Conservation (phyloP, 2,113 vertebrate species). For the Myiozetetes cayanensis region DNA sequence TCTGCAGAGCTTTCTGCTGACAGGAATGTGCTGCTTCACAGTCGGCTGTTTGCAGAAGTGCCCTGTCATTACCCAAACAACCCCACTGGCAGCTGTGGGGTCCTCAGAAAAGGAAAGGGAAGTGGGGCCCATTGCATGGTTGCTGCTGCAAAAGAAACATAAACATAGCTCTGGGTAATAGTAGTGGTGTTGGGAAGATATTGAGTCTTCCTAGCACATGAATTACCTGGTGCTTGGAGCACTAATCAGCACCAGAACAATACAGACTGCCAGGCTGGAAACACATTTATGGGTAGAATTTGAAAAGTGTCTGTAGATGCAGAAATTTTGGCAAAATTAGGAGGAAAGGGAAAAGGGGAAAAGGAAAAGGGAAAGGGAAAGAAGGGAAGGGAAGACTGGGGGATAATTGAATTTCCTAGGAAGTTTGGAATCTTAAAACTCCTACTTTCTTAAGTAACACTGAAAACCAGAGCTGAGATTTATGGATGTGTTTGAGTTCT, state of each 20-base stretch:
- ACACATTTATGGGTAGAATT: not conserved
- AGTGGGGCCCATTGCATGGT: not conserved
- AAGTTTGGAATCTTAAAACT: not conserved
- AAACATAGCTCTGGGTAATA: not conserved
- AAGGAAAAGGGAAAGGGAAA: too few relatives aligned
- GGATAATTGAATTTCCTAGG: not conserved
- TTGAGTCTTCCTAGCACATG: not conserved
- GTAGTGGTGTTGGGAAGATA: not conserved
- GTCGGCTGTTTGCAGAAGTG: not conserved
- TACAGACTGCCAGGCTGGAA: not conserved
- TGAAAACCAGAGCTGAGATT: not conserved
- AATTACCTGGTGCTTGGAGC: not conserved
- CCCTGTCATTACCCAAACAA: not conserved
- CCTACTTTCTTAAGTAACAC: not conserved
- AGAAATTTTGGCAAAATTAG: not conserved
- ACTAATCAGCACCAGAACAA: not conserved
- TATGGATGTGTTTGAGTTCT: not conserved
- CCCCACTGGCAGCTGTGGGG: not conserved
- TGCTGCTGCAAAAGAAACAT: not conserved
- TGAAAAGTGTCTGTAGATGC: not conserved
- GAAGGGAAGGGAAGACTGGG: accelerated
- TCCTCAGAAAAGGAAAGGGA: not conserved
- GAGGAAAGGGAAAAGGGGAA: accelerated
- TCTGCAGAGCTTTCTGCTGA: not conserved
- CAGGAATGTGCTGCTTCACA: not conserved